phyloP scores from a whole-genome alignment of 37 sponge, comb jelly and placozoan genomes.

The Axinella damicornis region DNA sequence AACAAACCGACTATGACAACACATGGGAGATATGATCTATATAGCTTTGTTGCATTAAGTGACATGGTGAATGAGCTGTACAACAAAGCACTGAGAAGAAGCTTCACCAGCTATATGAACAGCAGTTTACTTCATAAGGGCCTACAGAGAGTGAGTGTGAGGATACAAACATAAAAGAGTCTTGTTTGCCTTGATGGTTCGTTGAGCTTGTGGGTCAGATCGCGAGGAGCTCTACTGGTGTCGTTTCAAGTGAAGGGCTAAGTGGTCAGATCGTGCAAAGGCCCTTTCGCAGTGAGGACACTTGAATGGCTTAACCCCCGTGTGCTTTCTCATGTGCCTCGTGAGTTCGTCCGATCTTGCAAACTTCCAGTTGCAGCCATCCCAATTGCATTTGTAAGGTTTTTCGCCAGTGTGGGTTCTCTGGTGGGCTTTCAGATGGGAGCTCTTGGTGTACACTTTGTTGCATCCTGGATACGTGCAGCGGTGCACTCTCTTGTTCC shows the following conservation, averaged over 20 bases:
- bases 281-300: slow-evolving; percentile 95
- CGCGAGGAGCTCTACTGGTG: slow-evolving; percentile 78
- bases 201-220: too few species aligned
- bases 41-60: neutral
- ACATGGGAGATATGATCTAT: neutral
- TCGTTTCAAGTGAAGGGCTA: slow-evolving; percentile 90
- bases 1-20: neutral
- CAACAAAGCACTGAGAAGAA: too few species aligned
- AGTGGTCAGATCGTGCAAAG: slow-evolving; percentile 95
- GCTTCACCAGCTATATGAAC: too few species aligned
- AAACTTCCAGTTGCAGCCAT: slow-evolving; percentile 98
- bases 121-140: too few species aligned
- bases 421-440: slow-evolving; percentile 98
- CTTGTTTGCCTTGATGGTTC: too few species aligned
- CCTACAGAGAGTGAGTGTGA: too few species aligned
- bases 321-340: slow-evolving; percentile 96
- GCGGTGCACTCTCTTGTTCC: slow-evolving; percentile 92
- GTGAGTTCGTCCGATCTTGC: slow-evolving; percentile 97
- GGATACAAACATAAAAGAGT: too few species aligned
- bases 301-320: slow-evolving; percentile 97
- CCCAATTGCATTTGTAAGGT: slow-evolving; percentile 97
- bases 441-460: slow-evolving; percentile 99
- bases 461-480: slow-evolving; percentile 94
- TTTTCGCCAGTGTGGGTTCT: slow-evolving; percentile 99
- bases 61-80: neutral